Evolutionary conservation across 2,888 invertebrate species (phyloP).

Genomic region (Leucophenga maculata): DNA sequence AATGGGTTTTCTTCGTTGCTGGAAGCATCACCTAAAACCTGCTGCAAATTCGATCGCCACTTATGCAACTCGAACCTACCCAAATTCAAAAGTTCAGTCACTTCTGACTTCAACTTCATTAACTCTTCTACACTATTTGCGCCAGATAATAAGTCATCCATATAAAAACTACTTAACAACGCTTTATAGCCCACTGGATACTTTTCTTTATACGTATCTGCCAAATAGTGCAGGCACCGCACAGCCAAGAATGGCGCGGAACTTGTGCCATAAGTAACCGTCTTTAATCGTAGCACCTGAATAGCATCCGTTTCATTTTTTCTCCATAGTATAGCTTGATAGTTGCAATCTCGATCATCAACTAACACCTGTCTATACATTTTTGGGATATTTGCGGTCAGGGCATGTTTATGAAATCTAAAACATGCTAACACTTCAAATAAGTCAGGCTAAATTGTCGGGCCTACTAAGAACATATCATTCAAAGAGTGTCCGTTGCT

Average conservation of each 20-base stretch:
- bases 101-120: constrained; percentile 13
- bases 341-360: constrained; percentile 15
- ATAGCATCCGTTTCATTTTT: background rate
- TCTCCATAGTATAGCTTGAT: constrained; percentile 29
- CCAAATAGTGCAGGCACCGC: constrained; percentile 23
- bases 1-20: background rate
- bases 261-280: constrained; percentile 28
- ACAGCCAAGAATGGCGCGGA: constrained; percentile 3
- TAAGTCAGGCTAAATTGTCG: constrained; percentile 31
- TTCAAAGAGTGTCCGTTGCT: constrained; percentile 23
- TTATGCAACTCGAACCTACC: constrained; percentile 10
- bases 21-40: background rate
- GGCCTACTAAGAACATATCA: constrained; percentile 23
- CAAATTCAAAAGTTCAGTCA: background rate
- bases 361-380: constrained; percentile 33
- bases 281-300: constrained; percentile 19
- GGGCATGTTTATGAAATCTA: constrained; percentile 23
- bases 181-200: background rate
- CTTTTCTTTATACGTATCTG: background rate
- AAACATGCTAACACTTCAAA: constrained; percentile 33
- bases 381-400: constrained; percentile 27
- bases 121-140: constrained; percentile 19
- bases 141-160: constrained; percentile 22
- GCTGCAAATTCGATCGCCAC: background rate
- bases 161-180: background rate